phyloP scores from a whole-genome alignment of 1,140 invertebrate genomes.

The Plectrocnemia conspersa region DNA sequence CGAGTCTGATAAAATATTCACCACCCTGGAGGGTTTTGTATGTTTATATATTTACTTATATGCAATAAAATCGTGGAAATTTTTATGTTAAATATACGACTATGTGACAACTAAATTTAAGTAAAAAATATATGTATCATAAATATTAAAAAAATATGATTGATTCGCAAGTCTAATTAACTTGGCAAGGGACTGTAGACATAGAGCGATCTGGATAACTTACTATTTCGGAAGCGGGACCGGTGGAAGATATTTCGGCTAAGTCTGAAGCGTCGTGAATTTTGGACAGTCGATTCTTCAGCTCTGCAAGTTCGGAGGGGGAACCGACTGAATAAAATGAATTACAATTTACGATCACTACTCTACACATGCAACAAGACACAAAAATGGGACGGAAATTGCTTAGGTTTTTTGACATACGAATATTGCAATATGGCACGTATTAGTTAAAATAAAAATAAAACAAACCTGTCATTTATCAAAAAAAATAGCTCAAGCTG shows the following conservation, averaged over 20 bases:
- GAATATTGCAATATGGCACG: too few species aligned
- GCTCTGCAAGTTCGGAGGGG: constrained; percentile 48
- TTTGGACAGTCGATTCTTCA: constrained; percentile 58
- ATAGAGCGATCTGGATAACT: constrained; percentile 30
- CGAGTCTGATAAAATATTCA: too few species aligned
- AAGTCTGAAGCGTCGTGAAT: constrained; percentile 64
- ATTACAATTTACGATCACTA: constrained; percentile 13
- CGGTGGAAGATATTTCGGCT: constrained; percentile 52
- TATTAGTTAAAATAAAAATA: too few species aligned
- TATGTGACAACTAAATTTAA: too few species aligned
- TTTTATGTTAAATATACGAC: too few species aligned
- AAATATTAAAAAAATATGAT: background rate
- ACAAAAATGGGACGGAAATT: too few species aligned
- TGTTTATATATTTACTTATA: too few species aligned
- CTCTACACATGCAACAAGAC: constrained; percentile 18
- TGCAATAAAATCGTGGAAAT: too few species aligned
- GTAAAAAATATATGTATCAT: constrained; percentile 3
- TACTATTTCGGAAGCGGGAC: constrained; percentile 50
- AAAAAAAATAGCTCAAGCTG: too few species aligned
- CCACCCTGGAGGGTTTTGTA: too few species aligned
- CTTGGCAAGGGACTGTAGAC: background rate
- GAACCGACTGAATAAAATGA: constrained; percentile 24
- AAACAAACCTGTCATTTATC: too few species aligned
- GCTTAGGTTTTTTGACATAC: too few species aligned
- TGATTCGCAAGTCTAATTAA: background rate